Percentiles rank a stretch among this genome's conserved stretches.
These are phyloP conservation scores for Parnassius smintheus DNA, from an alignment of 2,888 invertebrate species.

Conservation along the genomic window DNA sequence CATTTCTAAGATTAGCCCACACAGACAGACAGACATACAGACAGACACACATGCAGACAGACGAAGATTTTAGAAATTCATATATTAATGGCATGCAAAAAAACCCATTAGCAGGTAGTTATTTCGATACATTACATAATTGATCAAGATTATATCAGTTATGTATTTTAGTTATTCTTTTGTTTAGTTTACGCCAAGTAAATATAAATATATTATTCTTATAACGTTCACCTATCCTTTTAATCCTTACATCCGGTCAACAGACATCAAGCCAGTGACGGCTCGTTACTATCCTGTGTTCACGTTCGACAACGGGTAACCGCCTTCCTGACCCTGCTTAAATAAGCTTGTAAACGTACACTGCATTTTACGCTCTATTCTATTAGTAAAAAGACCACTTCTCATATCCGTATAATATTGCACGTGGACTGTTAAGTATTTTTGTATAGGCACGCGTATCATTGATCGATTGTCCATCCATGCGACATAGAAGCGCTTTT, in stretches of 20 bases:
- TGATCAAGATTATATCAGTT: no score
- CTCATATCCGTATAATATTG: constrained; percentile 18
- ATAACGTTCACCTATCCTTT: constrained; percentile 10
- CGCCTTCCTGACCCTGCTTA: constrained; percentile 36
- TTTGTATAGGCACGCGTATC: constrained; percentile 40
- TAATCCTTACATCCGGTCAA: constrained; percentile 22
- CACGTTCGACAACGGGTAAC: constrained; percentile 35
- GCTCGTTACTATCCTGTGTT: constrained; percentile 23
- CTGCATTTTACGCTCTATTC: constrained; percentile 34
- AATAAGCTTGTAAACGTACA: constrained; percentile 28
- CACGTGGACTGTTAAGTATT: constrained; percentile 32
- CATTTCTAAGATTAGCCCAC: no score
- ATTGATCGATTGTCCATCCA: constrained; percentile 72
- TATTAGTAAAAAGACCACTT: constrained; percentile 26
- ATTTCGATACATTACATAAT: no score
- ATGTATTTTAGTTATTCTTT: background rate
- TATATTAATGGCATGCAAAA: no score
- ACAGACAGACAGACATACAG: no score
- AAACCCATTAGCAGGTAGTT: no score
- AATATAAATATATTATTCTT: constrained; percentile 3
- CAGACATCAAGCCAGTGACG: constrained; percentile 32
- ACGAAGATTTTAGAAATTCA: no score
- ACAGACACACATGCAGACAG: no score
- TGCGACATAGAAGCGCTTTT: constrained; percentile 67
- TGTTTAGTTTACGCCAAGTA: background rate